Base-by-base conservation (phyloP, 2,888 invertebrate genomes). In the Euspilapteryx auroguttella region DNA sequence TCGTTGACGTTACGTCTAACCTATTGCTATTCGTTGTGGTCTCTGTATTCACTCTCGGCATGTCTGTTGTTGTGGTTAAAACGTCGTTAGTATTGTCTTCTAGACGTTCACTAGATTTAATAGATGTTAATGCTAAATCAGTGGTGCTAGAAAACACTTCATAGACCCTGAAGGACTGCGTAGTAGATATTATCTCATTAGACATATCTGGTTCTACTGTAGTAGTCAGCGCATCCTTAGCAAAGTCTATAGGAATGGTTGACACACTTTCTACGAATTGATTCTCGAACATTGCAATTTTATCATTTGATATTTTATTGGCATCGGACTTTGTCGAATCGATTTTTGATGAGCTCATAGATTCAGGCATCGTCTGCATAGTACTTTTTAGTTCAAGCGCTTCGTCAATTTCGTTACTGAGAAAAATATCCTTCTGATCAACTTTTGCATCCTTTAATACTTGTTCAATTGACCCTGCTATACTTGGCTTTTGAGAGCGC, bases 321-420 rank as follows among this genome's bases (percentile, higher is more conserved):
- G n/a, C n/a, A n/a, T n/a, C n/a, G n/a, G n/a, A n/a, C n/a, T n/a
- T n/a, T n/a, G n/a, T n/a, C n/a, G n/a, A n/a, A n/a, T n/a, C n/a
- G 5, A 17, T 17, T 6, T 37, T 26, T 17, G 47, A 49, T 20
- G 48, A 50, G 1, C 44, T 46, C 1, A 38, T 21, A 21, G 28
- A 24, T 26, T 53, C 52, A 13, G 23, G 21, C 4, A 38, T 35
- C 1, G 32, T 38, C 29, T 47, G 43, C 2, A 44, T 37, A 10
- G 39, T 37, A 11, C 34, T 38, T 8, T 42, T 38, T 8, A 44
- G 41, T 37, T 11, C 45, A 47, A n/a, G 58, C 44, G 8, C 5
- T 5, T 69, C 68, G 34, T 76, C 73, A 22, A 78, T 66, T 46
- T 78, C 78, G 35, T 78, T 78, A 25, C 77, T 76, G 9, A 73